Percentiles rank a stretch among this genome's conserved stretches.
These are phyloP conservation scores for Actinernus sp. DNA, from an alignment of 92 coral and sea anemone species.

Conservation along the genomic window DNA sequence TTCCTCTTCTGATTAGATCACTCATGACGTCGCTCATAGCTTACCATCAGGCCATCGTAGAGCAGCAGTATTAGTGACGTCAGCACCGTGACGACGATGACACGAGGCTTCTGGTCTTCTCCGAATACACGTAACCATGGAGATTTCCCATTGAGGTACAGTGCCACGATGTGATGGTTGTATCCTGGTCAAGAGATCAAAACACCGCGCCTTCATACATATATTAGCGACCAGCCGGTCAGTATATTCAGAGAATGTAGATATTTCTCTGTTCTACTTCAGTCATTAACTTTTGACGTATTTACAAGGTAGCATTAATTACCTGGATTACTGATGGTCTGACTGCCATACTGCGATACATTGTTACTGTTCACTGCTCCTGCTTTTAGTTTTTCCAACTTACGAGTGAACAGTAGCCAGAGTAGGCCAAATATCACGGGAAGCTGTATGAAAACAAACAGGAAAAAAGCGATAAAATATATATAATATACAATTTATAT, in stretches of 20 bases:
- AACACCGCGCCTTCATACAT: no score
- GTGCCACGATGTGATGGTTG: constrained; percentile 87
- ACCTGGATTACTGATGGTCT: constrained; percentile 86
- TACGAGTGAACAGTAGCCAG: constrained; percentile 80
- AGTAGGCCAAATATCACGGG: constrained; percentile 87
- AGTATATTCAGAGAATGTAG: no score
- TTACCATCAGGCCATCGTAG: constrained; percentile 89
- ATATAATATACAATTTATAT: no score
- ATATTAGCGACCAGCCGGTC: no score
- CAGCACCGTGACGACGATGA: constrained; percentile 83
- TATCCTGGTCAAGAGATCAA: constrained; percentile 53
- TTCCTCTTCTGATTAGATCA: no score
- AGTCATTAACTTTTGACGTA: background rate
- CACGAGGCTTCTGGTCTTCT: constrained; percentile 88
- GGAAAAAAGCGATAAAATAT: no score
- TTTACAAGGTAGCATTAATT: background rate
- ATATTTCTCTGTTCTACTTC: no score
- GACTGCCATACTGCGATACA: constrained; percentile 73
- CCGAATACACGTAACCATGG: constrained; percentile 91
- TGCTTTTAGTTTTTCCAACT: constrained; percentile 71
- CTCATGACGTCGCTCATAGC: constrained; percentile 1
- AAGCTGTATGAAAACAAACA: no score
- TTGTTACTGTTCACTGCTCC: constrained; percentile 72
- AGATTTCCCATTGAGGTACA: constrained; percentile 80
- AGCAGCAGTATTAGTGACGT: constrained; percentile 83